Evolutionary conservation across 2,113 vertebrate genomes (phyloP).

Genomic region (Upupa epops): DNA sequence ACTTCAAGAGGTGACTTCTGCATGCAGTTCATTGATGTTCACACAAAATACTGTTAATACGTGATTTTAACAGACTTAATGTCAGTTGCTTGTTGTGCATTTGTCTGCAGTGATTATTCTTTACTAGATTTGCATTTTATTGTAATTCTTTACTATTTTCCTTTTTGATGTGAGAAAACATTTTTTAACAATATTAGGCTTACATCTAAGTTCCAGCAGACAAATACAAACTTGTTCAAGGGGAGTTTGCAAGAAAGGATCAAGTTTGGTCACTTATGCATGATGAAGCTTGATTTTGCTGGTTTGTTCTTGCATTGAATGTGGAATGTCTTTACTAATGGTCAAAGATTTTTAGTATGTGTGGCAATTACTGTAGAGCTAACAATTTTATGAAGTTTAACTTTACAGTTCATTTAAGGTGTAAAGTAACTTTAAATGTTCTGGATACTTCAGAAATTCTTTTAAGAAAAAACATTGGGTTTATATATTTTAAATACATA

Average conservation of each 20-base stretch:
- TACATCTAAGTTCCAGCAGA: background rate
- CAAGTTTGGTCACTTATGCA: constrained; percentile 37
- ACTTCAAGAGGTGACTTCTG: constrained; percentile 98
- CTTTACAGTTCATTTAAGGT: background rate
- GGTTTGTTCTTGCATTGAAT: constrained; percentile 28
- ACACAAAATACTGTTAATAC: constrained; percentile 43
- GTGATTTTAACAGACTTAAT: constrained; percentile 32
- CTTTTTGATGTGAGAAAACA: background rate
- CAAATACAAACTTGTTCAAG: background rate
- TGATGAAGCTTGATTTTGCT: constrained; percentile 40
- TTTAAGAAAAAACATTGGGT: background rate
- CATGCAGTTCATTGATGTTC: constrained; percentile 75
- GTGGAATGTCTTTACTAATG: constrained; percentile 58
- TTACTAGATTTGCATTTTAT: background rate
- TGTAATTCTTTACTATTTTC: background rate
- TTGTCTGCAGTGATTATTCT: constrained; percentile 21
- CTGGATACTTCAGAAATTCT: background rate
- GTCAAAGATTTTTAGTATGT: background rate
- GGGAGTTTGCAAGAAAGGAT: background rate
- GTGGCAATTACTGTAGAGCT: background rate
- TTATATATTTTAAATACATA: background rate
- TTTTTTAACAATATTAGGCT: background rate
- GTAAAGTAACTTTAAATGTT: background rate
- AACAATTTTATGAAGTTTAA: background rate
- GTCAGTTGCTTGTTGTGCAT: constrained; percentile 25